Evolutionary conservation across 2,797 vertebrate genomes (phyloP).

Genomic region (Amniataba percoides): DNA sequence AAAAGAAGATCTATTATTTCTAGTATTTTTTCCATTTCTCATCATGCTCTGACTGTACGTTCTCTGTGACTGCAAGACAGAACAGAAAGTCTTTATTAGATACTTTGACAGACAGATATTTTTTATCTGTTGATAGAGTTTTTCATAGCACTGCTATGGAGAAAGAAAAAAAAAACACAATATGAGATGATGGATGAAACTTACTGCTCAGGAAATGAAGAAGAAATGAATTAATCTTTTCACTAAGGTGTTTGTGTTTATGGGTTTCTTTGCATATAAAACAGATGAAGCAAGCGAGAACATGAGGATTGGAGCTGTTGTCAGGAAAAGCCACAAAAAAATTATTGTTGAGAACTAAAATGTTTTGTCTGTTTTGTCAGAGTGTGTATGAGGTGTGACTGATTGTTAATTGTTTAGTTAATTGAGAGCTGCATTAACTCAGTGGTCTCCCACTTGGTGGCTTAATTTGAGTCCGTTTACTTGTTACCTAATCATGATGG

Average conservation of each 20-base stretch:
- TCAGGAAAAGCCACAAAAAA: not conserved
- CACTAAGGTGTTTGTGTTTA: slow-evolving; percentile 49
- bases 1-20: slow-evolving; percentile 7
- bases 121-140: slow-evolving; percentile 50
- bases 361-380: not conserved
- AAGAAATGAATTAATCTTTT: slow-evolving; percentile 50
- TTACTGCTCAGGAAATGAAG: slow-evolving; percentile 64
- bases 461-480: not conserved
- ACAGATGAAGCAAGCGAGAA: not conserved
- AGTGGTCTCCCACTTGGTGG: too few relatives aligned
- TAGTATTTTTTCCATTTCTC: slow-evolving; percentile 19
- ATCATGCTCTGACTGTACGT: slow-evolving; percentile 18
- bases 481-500: not conserved
- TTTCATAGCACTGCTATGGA: slow-evolving; percentile 58
- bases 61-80: slow-evolving; percentile 17
- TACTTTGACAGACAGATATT: slow-evolving; percentile 53
- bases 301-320: not conserved
- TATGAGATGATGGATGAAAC: slow-evolving; percentile 68
- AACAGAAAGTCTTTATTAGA: slow-evolving; percentile 50
- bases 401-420: not conserved
- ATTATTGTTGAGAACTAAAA: not conserved
- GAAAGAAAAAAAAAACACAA: slow-evolving; percentile 31
- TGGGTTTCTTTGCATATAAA: slow-evolving; percentile 31
- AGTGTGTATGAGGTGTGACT: not conserved
- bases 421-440: not conserved